Evolutionary conservation across 2,888 invertebrate species (phyloP).

Genomic region (Macaria notata): DNA sequence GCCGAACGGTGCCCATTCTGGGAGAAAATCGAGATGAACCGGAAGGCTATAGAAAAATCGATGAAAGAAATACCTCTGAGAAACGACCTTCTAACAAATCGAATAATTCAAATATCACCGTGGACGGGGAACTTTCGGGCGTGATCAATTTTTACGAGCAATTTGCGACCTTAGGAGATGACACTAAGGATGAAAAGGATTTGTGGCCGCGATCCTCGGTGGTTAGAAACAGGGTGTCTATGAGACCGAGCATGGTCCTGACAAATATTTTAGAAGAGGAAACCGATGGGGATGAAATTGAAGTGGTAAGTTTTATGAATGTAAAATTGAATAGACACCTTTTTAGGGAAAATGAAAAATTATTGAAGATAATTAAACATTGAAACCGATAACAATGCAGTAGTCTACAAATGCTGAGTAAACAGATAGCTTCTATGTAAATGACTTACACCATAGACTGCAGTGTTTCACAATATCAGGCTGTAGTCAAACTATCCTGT

Average conservation of each 20-base stretch:
- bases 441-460: too few relatives aligned
- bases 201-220: constrained; percentile 49
- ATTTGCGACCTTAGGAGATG: constrained; percentile 64
- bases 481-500: too few relatives aligned
- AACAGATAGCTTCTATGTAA: too few relatives aligned
- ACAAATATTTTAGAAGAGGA: constrained; percentile 61
- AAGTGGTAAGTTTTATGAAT: constrained; percentile 58
- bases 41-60: constrained; percentile 55
- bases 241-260: constrained; percentile 68
- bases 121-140: constrained; percentile 54
- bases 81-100: constrained; percentile 27
- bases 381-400: too few relatives aligned
- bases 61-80: constrained; percentile 45
- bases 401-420: too few relatives aligned
- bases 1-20: constrained; percentile 34
- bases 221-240: constrained; percentile 61
- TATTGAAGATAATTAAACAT: too few relatives aligned
- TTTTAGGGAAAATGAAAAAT: too few relatives aligned
- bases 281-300: constrained; percentile 53
- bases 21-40: constrained; percentile 45
- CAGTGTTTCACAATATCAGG: too few relatives aligned
- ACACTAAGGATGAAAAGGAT: constrained; percentile 51
- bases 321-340: background rate
- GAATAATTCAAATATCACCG: constrained; percentile 35
- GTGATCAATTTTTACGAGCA: constrained; percentile 74